These are phyloP conservation scores for Platanista minor DNA, from an alignment of 2,113 vertebrate species.

Conservation along the genomic window DNA sequence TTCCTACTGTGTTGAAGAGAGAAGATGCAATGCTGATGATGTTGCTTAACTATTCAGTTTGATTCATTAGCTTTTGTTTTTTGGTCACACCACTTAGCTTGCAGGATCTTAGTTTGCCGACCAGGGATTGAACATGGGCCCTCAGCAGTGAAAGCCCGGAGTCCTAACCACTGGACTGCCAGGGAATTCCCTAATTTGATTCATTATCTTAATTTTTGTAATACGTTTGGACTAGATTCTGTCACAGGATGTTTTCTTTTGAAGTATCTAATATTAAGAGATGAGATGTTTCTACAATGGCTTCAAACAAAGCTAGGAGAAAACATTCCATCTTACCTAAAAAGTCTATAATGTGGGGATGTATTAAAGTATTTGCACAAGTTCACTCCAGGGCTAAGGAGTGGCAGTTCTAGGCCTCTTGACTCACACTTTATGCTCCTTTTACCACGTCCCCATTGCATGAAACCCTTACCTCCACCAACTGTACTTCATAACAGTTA, in stretches of 20 bases:
- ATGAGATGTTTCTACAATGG: neutral
- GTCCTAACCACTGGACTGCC: too few relatives aligned
- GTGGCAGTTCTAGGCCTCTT: too few relatives aligned
- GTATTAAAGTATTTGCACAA: neutral
- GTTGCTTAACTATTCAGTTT: neutral
- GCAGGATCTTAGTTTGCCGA: too few relatives aligned
- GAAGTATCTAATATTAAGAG: neutral
- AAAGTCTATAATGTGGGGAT: neutral
- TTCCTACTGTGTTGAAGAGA: neutral
- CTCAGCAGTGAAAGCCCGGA: too few relatives aligned
- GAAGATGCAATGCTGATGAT: rapidly evolving
- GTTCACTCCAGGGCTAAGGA: neutral
- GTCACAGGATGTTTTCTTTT: neutral
- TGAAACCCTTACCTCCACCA: neutral
- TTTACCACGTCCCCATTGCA: neutral
- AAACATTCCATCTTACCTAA: neutral
- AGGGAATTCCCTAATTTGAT: too few relatives aligned
- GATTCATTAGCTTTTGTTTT: neutral
- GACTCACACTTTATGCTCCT: neutral
- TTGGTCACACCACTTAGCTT: neutral
- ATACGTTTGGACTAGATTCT: neutral
- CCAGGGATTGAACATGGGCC: too few relatives aligned
- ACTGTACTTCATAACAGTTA: neutral
- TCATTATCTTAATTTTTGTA: neutral
- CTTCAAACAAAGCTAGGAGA: neutral